Conservation (phyloP, 2,113 vertebrate species). For the Chionis minor region DNA sequence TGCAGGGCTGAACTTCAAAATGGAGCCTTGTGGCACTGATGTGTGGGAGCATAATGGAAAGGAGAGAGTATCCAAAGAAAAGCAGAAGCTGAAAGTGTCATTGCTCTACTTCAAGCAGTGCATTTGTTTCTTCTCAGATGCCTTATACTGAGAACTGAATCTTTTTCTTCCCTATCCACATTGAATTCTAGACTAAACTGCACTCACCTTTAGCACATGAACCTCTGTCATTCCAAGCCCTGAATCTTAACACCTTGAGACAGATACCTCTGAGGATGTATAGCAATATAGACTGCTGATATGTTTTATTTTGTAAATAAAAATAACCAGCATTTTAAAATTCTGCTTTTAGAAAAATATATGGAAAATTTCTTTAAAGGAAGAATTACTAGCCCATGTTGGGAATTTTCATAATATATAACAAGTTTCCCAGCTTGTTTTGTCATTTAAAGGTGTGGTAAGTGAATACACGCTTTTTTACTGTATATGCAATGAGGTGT, state of each 20-base stretch:
- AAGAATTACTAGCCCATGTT: neutral
- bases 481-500: neutral
- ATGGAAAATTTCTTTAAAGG: neutral
- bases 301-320: neutral
- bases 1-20: neutral
- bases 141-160: neutral
- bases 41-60: neutral
- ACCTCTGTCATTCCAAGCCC: neutral
- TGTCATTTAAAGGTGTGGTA: neutral
- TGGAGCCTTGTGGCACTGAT: neutral
- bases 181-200: neutral
- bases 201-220: accelerated
- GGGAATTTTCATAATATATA: neutral
- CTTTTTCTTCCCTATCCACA: neutral
- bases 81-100: neutral
- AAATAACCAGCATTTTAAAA: neutral
- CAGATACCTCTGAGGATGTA: neutral
- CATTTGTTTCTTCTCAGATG: neutral
- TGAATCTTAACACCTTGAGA: neutral
- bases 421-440: neutral
- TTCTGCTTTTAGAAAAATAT: neutral
- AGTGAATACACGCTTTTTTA: neutral
- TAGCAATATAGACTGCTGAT: neutral
- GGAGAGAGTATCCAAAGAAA: neutral
- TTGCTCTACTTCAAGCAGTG: neutral